Evolutionary conservation across 1,140 invertebrate species (phyloP), one percentile per base, ranked within the genome.

Genomic region (Cherax destructor): DNA sequence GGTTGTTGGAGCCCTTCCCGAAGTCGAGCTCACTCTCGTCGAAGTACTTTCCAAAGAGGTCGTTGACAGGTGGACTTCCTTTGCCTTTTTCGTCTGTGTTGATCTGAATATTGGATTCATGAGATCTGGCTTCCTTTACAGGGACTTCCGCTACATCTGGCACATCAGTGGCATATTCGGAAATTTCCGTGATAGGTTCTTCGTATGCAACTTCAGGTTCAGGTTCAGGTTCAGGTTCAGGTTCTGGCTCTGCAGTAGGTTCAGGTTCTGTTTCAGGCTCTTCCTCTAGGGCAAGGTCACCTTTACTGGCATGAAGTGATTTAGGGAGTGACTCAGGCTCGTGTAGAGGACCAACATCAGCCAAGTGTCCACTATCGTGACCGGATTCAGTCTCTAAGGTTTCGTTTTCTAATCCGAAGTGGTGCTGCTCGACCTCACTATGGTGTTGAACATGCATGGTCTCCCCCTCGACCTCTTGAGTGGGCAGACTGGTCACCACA

Each of bases 41-140:
- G 77, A 81, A 91, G 69, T 92, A 83, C 61, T 92, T 91, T 5
- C 92, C 86, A 49, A 88, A 91, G 49, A 92, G 86, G 47, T 92
- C 89, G 30, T 92, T 91, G 3, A 79, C 92, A 30, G 88, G 83
- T 3, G 92, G 49, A 76, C 13, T 52, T 52, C 52, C 16, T 16
- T 86, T 65, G 18, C 52, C 74, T 65, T 92, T 80, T 13, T 50
- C 30, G 86, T 59, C 59, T 16, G 88, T 13, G 7, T 52, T 56
- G 21, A 83, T 91, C 50, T 91, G 77, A n/a, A 56, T 61, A 4
- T 56, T 83, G 4, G 72, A 61, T 24, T 47, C 79, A 30, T 76
- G 49, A 7, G 78, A 50, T 4, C 21, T 24, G 11, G 74, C 69
- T 21, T 16, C 65, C 18, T 49, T 83, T 1, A 65, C 76, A n/a